A percentile compares a stretch with the other conserved stretches of the same genome.
Conservation (phyloP, 2,797 vertebrate species). For the Manis javanica region DNA sequence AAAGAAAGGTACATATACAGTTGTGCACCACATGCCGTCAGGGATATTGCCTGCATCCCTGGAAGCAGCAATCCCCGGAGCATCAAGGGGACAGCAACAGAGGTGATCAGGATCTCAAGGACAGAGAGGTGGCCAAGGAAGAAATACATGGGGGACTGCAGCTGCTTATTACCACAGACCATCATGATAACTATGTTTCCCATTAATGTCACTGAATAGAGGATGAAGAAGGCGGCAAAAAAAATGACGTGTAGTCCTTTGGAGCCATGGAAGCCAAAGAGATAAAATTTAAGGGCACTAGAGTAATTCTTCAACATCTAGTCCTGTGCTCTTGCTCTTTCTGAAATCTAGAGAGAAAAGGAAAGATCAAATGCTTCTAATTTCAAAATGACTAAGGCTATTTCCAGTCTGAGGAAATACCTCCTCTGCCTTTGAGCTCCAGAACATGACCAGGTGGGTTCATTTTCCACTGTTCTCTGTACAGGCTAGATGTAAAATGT, state of each 20-base stretch:
- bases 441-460: neutral
- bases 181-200: conserved; percentile 54
- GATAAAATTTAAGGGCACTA: conserved; percentile 15
- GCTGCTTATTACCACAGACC: neutral
- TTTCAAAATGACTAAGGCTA: neutral
- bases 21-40: neutral
- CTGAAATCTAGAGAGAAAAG: neutral
- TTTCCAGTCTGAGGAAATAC: neutral
- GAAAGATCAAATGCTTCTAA: neutral
- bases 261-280: conserved; percentile 46
- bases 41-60: neutral
- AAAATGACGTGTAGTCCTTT: neutral
- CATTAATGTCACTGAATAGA: conserved; percentile 52
- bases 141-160: conserved; percentile 64
- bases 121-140: conserved; percentile 43
- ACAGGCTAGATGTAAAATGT: neutral
- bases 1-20: conserved; percentile 10
- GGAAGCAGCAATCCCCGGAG: neutral
- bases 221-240: conserved; percentile 35
- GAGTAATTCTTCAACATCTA: conserved; percentile 43
- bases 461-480: neutral
- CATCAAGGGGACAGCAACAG: neutral
- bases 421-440: neutral
- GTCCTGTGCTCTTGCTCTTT: neutral
- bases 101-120: conserved; percentile 14